Percentiles rank a stretch among this genome's conserved stretches.
Conservation (phyloP, 2,797 vertebrate species). For the Sebastes cheni region DNA sequence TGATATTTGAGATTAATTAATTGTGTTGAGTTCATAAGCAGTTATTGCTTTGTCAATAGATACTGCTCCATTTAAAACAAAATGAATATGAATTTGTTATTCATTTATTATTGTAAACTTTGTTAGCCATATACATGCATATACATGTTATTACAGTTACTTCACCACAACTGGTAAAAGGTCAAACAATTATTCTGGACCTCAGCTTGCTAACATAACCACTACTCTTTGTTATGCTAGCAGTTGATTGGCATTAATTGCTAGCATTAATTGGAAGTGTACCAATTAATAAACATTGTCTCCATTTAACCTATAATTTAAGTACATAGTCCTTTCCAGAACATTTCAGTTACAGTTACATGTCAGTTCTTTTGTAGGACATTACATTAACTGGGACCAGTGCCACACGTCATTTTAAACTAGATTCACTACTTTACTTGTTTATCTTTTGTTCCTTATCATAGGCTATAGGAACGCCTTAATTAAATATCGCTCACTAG, state of each 20-base stretch:
- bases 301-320: not conserved
- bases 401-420: not conserved
- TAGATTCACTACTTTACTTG: not conserved
- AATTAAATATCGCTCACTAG: not conserved
- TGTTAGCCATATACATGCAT: not conserved
- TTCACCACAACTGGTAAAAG: not conserved
- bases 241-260: not conserved
- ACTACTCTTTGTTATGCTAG: not conserved
- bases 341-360: not conserved
- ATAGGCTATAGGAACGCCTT: fast-evolving
- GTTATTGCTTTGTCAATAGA: not conserved
- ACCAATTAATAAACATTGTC: not conserved
- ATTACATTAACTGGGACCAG: not conserved
- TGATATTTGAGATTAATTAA: not conserved
- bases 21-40: not conserved
- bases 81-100: not conserved
- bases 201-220: not conserved
- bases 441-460: not conserved
- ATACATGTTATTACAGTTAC: not conserved
- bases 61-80: not conserved
- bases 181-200: too few species aligned
- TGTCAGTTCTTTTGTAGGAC: not conserved
- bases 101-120: not conserved
- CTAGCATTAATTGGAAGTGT: not conserved
- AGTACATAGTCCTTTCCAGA: not conserved